phyloP scores from a whole-genome alignment of 2,888 invertebrate genomes.

The Thysanoteuthis rhombus region DNA sequence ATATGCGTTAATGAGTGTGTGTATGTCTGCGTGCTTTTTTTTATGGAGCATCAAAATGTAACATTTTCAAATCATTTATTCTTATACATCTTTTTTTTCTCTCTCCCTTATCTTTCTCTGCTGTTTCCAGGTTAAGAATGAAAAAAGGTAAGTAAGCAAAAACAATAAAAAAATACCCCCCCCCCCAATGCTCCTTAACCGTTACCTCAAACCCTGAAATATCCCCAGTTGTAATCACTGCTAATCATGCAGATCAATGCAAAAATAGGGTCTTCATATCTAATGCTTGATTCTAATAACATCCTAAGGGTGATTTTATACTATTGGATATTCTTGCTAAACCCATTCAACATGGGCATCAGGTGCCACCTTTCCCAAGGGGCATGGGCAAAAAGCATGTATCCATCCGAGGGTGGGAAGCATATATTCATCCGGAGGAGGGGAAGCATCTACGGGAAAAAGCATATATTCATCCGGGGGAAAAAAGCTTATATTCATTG shows the following conservation, averaged over 20 bases:
- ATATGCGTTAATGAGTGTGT: background rate
- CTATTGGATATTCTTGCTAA: too few relatives aligned
- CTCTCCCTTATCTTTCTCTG: background rate
- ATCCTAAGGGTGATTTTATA: too few relatives aligned
- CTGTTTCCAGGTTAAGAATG: background rate
- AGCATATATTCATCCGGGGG: too few relatives aligned
- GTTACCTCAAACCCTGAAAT: background rate
- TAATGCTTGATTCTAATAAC: too few relatives aligned
- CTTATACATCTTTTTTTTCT: background rate
- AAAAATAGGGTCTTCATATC: background rate
- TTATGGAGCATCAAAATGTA: background rate
- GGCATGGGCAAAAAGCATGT: too few relatives aligned
- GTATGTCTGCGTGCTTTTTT: background rate
- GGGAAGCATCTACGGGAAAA: too few relatives aligned
- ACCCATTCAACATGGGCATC: too few relatives aligned
- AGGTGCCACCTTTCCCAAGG: too few relatives aligned
- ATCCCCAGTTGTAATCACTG: background rate
- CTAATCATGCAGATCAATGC: too few relatives aligned
- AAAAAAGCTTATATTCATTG: too few relatives aligned
- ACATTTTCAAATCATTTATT: background rate
- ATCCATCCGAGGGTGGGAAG: too few relatives aligned
- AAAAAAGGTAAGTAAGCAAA: constrained; percentile 12
- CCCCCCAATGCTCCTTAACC: background rate
- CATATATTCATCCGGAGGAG: too few relatives aligned
- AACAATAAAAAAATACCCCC: background rate